Evolutionary conservation across 1,140 invertebrate species (phyloP).

Genomic region (Pseudomyrmex cubaensis): DNA sequence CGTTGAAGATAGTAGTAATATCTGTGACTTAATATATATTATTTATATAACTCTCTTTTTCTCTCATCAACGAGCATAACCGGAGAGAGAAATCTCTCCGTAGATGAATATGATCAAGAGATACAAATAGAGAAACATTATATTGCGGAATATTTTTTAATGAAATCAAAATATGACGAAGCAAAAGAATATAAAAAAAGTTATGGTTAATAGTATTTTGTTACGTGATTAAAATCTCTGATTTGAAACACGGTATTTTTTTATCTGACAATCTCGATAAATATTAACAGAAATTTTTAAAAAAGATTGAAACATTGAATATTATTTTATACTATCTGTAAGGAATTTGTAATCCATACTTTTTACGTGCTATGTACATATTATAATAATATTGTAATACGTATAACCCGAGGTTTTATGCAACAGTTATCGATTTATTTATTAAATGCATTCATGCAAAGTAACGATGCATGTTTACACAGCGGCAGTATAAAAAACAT

Average conservation of each 20-base stretch:
- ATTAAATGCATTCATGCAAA: conserved; percentile 5
- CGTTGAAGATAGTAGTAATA: neutral
- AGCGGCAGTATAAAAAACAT: conserved; percentile 6
- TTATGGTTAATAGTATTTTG: neutral
- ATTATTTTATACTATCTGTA: neutral
- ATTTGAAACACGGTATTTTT: no score
- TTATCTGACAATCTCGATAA: no score
- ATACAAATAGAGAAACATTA: neutral
- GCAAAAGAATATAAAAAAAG: neutral
- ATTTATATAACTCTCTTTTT: neutral
- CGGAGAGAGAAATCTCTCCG: no score
- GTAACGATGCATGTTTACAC: neutral
- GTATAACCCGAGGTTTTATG: conserved; percentile 18
- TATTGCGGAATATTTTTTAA: neutral
- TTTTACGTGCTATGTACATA: neutral
- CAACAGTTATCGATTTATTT: conserved; percentile 3
- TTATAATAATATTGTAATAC: neutral
- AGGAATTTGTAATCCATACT: neutral
- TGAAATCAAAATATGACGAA: conserved; percentile 2
- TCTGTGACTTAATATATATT: neutral
- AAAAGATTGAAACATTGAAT: neutral
- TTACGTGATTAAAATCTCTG: no score
- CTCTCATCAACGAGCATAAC: no score
- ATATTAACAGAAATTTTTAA: no score
- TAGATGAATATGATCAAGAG: no score